Evolutionary conservation across 2,888 invertebrate genomes (phyloP).

Genomic region (Lochmaea crataegi): DNA sequence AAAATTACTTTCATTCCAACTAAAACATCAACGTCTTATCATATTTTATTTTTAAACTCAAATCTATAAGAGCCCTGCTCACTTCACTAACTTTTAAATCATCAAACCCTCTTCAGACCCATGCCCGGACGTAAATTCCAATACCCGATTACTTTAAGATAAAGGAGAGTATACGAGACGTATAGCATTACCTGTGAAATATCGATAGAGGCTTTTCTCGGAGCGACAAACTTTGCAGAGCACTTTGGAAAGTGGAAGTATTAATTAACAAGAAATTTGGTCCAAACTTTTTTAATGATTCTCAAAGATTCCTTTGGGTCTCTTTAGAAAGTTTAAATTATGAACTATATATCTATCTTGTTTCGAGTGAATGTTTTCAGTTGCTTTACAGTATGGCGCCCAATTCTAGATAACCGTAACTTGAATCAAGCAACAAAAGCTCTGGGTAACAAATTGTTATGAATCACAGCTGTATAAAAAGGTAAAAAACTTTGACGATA

Average conservation of each 20-base stretch:
- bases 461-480: too few species aligned
- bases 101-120: neutral
- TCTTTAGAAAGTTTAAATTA: neutral
- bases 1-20: neutral
- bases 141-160: slow-evolving; percentile 10
- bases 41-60: neutral
- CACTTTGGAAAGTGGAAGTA: neutral
- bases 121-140: slow-evolving; percentile 5
- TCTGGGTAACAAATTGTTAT: too few species aligned
- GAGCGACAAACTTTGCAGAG: slow-evolving; percentile 5
- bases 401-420: neutral
- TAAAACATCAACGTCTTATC: neutral
- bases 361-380: too few species aligned
- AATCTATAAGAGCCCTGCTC: neutral
- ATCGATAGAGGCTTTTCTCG: slow-evolving; percentile 1
- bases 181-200: slow-evolving; percentile 14
- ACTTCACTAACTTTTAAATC: neutral
- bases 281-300: slow-evolving; percentile 2
- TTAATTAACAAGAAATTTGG: slow-evolving; percentile 8
- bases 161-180: neutral
- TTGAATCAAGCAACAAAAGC: too few species aligned
- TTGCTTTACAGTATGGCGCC: neutral
- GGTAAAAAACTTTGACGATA: too few species aligned
- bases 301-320: neutral
- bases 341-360: neutral